phyloP scores from a whole-genome alignment of 1,140 invertebrate genomes.

The Drosophila littoralis region DNA sequence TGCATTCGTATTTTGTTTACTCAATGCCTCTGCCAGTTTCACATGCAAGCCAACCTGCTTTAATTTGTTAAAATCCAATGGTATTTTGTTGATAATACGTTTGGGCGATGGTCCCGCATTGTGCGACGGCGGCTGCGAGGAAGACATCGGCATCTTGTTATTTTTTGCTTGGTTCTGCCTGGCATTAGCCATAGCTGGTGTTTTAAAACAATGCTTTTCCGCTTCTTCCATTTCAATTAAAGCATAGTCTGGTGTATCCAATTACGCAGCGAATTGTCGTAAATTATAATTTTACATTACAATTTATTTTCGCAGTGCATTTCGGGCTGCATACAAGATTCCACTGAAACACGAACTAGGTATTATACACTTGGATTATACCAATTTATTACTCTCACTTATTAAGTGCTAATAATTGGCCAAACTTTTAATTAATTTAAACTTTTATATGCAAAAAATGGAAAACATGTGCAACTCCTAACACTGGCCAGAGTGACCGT shows the following conservation, averaged over 20 bases:
- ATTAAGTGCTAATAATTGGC: neutral
- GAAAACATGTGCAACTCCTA: conserved; percentile 57
- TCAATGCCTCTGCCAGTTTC: conserved; percentile 66
- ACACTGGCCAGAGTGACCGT: neutral
- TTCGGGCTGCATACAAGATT: neutral
- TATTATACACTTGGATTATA: neutral
- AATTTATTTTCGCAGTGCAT: neutral
- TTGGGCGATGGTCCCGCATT: conserved; percentile 37
- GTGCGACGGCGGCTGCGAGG: neutral
- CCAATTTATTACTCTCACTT: conserved; percentile 9
- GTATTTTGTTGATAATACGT: conserved; percentile 63
- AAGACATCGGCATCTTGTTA: conserved; percentile 11
- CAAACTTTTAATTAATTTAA: neutral
- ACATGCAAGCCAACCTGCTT: conserved; percentile 69
- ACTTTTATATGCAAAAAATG: conserved; percentile 18
- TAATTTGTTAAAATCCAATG: conserved; percentile 73
- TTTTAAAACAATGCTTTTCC: conserved; percentile 23
- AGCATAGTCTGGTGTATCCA: neutral
- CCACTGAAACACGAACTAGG: neutral
- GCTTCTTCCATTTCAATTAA: conserved; percentile 22
- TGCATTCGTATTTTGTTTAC: conserved; percentile 46
- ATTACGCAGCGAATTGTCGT: conserved; percentile 39
- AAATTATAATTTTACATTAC: conserved; percentile 21
- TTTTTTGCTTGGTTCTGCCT: conserved; percentile 2
- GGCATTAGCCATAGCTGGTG: conserved; percentile 15